Evolutionary conservation across 1,140 invertebrate species (phyloP), one percentile per base, ranked within the genome.

Genomic region (Leguminivora glycinivorella): DNA sequence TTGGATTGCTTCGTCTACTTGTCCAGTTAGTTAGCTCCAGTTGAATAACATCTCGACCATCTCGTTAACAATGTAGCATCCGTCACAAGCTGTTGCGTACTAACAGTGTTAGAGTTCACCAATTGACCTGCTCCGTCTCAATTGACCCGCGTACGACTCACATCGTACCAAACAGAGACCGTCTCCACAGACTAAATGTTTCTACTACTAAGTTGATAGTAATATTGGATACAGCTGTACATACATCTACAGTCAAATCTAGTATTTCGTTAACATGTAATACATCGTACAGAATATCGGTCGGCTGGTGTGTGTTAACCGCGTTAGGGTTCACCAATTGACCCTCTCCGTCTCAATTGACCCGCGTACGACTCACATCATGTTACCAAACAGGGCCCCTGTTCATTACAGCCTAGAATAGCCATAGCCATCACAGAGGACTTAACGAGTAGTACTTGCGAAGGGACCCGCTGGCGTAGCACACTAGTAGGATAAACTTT

Each of bases 281-380:
- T n/a, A n/a, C n/a, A n/a, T n/a, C n/a, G n/a, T n/a, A n/a, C n/a
- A n/a, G n/a, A n/a, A n/a, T n/a, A n/a, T n/a, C n/a, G n/a, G n/a
- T n/a, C n/a, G n/a, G 40, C 40, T 17, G n/a, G 17, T 17, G 47
- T 1, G 47, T 22, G 19, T 19, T 52, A 52, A 52, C 47, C 47
- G 47, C 47, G 47, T 52, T 52, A 52, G 47, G 47, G 47, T 17
- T 52, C 47, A n/a, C 58, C 58, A 63, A 26, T 63, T 63, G 58
- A 63, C 29, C 58, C 29, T 26, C 24, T 52, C 58, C 6, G 29
- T 10, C 58, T 60, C 56, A 29, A 63, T 52, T 52, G 47, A 52
- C 47, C 47, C 47, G 47, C 19, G 47, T 22, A n/a, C 22, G 47
- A 22, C 47, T 52, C 47, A 43, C 56, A 31, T 29, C 58, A 63